phyloP scores from a whole-genome alignment of 2,888 invertebrate genomes.

The Parelbella ahira region DNA sequence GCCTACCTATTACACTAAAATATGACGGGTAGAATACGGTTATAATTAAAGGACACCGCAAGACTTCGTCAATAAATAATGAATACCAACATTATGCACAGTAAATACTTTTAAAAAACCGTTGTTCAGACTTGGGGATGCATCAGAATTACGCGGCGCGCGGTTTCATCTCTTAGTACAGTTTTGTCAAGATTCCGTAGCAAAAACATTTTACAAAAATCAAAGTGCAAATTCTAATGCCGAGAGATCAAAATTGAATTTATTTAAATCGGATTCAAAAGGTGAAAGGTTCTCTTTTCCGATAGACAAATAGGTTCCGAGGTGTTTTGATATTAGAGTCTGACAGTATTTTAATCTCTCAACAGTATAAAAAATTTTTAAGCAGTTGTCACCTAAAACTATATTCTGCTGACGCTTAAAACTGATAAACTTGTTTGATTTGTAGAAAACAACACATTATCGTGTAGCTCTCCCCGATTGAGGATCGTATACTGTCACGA shows the following conservation, averaged over 20 bases:
- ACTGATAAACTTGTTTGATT: too few relatives aligned
- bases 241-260: slow-evolving; percentile 17
- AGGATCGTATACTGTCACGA: too few relatives aligned
- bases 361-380: slow-evolving; percentile 1
- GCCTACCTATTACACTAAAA: slow-evolving; percentile 43
- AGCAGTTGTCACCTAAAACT: slow-evolving; percentile 19
- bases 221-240: slow-evolving; percentile 6
- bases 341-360: slow-evolving; percentile 13
- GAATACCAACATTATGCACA: slow-evolving; percentile 39
- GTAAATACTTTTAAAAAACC: slow-evolving; percentile 46
- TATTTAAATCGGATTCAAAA: too few relatives aligned
- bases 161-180: slow-evolving; percentile 31
- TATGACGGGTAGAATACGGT: slow-evolving; percentile 32
- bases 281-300: too few relatives aligned
- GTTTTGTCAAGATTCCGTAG: slow-evolving; percentile 61
- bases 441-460: too few relatives aligned
- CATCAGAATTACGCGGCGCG: slow-evolving; percentile 35
- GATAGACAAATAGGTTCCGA: too few relatives aligned
- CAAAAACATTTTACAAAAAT: slow-evolving; percentile 22
- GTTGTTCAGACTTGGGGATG: slow-evolving; percentile 55
- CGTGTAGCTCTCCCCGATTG: too few relatives aligned
- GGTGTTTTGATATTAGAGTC: too few relatives aligned
- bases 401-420: too few relatives aligned
- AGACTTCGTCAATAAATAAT: slow-evolving; percentile 39
- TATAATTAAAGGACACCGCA: slow-evolving; percentile 35